phyloP scores from a whole-genome alignment of 1,140 invertebrate genomes.

The Lutraria rhynchaena region DNA sequence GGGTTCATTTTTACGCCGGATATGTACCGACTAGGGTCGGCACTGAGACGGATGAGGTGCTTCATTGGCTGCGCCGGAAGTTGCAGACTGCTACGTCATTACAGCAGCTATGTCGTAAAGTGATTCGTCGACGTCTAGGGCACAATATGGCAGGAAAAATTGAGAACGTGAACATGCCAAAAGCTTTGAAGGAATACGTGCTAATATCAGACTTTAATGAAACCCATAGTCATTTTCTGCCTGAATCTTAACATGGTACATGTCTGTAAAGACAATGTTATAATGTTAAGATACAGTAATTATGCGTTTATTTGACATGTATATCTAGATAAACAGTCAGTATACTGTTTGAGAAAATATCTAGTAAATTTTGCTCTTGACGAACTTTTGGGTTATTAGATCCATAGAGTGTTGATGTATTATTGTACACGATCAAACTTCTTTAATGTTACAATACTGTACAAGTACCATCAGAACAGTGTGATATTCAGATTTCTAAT shows the following conservation, averaged over 20 bases:
- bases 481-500: too few relatives aligned
- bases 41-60: constrained; percentile 72
- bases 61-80: constrained; percentile 73
- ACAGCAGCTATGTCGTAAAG: constrained; percentile 77
- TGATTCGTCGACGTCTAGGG: constrained; percentile 76
- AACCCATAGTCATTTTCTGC: constrained; percentile 53
- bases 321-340: too few relatives aligned
- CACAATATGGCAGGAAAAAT: constrained; percentile 75
- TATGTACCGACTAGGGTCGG: constrained; percentile 72
- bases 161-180: constrained; percentile 75
- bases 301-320: too few relatives aligned
- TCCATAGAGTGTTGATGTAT: too few relatives aligned
- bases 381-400: too few relatives aligned
- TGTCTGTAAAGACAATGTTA: too few relatives aligned
- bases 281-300: too few relatives aligned
- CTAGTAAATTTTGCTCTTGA: too few relatives aligned
- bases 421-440: too few relatives aligned
- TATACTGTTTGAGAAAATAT: too few relatives aligned
- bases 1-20: constrained; percentile 74
- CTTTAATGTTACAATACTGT: too few relatives aligned
- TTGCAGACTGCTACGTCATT: constrained; percentile 76
- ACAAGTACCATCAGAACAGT: too few relatives aligned
- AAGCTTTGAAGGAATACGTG: constrained; percentile 78
- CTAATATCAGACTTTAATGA: constrained; percentile 76
- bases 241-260: not conserved